These are phyloP conservation scores for Cephalopholis sonnerati DNA, from an alignment of 2,113 vertebrate species.

Conservation along the genomic window DNA sequence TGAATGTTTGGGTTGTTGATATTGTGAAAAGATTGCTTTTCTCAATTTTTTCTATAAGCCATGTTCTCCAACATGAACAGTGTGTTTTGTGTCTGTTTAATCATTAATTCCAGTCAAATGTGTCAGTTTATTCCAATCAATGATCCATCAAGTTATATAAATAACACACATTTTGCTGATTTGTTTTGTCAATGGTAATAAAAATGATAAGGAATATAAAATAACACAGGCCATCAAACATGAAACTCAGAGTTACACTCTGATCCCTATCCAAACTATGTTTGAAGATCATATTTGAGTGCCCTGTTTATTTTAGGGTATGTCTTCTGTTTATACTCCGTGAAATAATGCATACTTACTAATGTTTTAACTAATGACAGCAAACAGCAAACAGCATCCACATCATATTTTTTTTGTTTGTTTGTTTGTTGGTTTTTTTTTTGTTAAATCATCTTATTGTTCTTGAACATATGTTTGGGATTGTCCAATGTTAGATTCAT, in stretches of 20 bases:
- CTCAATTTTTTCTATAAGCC: not conserved
- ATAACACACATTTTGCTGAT: not conserved
- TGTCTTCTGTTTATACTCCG: too few species aligned
- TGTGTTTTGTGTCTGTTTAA: not conserved
- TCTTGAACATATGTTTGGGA: not conserved
- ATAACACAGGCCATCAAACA: too few species aligned
- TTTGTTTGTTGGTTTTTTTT: not conserved
- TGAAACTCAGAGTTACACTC: too few species aligned
- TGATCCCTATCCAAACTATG: too few species aligned
- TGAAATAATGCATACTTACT: too few species aligned
- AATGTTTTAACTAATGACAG: too few species aligned
- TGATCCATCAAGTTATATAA: not conserved
- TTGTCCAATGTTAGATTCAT: not conserved
- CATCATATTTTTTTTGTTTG: not conserved
- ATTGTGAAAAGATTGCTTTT: not conserved
- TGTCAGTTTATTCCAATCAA: not conserved
- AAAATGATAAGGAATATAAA: too few species aligned
- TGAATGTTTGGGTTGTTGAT: slow-evolving; percentile 6
- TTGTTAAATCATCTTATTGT: not conserved
- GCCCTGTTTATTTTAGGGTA: too few species aligned
- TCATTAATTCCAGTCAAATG: not conserved
- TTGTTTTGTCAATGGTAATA: too few species aligned
- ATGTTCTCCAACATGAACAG: too few species aligned
- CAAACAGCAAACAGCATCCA: not conserved
- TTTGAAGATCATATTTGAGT: too few species aligned